A percentile compares a stretch with the other conserved stretches of the same genome.
phyloP scores from a whole-genome alignment of 1,140 invertebrate genomes.

The Calycopis cecrops region DNA sequence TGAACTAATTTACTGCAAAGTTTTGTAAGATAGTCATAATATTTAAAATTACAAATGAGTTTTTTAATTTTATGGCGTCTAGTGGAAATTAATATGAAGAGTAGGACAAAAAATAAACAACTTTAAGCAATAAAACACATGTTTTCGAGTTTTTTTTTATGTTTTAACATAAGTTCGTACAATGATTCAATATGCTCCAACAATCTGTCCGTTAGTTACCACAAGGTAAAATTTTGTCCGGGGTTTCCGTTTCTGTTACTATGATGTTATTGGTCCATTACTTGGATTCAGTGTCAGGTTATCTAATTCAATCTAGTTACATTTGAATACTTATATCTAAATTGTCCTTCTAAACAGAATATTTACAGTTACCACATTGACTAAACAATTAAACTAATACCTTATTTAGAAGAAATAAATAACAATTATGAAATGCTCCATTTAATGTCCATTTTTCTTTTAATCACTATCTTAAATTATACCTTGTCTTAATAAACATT shows the following conservation, averaged over 20 bases:
- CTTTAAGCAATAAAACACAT: slow-evolving; percentile 7
- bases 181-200: slow-evolving; percentile 68
- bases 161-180: slow-evolving; percentile 70
- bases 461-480: slow-evolving; percentile 60
- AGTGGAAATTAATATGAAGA: neutral
- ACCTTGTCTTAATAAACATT: slow-evolving; percentile 59
- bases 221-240: slow-evolving; percentile 10
- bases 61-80: too few species aligned
- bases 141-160: slow-evolving; percentile 63
- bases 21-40: too few species aligned
- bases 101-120: neutral
- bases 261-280: slow-evolving; percentile 54
- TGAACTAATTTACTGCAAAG: too few species aligned
- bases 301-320: slow-evolving; percentile 63
- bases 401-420: slow-evolving; percentile 71
- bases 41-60: too few species aligned
- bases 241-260: slow-evolving; percentile 6
- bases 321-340: slow-evolving; percentile 70
- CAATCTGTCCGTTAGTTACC: slow-evolving; percentile 39
- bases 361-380: slow-evolving; percentile 69
- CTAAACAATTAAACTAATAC: slow-evolving; percentile 69
- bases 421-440: slow-evolving; percentile 71
- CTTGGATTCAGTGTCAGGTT: slow-evolving; percentile 54
- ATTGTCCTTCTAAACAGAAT: slow-evolving; percentile 69
- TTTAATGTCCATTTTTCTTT: slow-evolving; percentile 51